phyloP scores from a whole-genome alignment of 2,888 invertebrate species.

The Rhaphigaster nebulosa region DNA sequence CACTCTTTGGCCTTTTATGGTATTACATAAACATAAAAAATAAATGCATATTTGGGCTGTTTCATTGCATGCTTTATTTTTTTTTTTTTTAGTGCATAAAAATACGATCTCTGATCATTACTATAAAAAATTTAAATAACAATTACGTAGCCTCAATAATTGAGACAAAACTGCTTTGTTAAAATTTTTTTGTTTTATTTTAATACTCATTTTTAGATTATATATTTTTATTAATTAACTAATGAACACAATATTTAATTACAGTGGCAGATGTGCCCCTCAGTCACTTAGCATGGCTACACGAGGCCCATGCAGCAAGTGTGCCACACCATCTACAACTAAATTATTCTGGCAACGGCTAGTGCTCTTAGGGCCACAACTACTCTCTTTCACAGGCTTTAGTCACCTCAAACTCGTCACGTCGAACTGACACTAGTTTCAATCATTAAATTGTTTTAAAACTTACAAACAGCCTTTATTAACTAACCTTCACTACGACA shows the following conservation, averaged over 20 bases:
- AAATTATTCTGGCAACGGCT: slow-evolving; percentile 53
- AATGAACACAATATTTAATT: background rate
- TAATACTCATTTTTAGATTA: background rate
- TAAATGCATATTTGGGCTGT: background rate
- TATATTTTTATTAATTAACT: slow-evolving; percentile 24
- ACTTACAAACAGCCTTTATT: background rate
- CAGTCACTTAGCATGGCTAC: slow-evolving; percentile 51
- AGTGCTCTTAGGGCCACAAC: slow-evolving; percentile 57
- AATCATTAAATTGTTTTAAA: background rate
- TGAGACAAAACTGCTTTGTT: background rate
- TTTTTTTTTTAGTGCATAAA: slow-evolving; percentile 2
- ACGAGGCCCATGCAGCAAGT: slow-evolving; percentile 56
- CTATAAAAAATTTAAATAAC: background rate
- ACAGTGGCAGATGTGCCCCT: slow-evolving; percentile 46
- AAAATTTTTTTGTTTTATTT: background rate
- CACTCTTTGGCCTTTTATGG: background rate
- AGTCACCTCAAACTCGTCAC: slow-evolving; percentile 30
- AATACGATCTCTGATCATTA: background rate
- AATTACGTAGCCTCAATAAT: background rate
- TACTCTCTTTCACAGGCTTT: slow-evolving; percentile 46
- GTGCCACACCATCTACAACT: slow-evolving; percentile 58
- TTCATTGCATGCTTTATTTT: too few species aligned
- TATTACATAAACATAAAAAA: background rate
- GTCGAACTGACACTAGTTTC: slow-evolving; percentile 6
- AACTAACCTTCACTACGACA: background rate